A percentile compares a stretch with the other conserved stretches of the same genome.
These are phyloP conservation scores for Parazoanthus swiftii DNA, from an alignment of 92 coral and sea anemone species.

Conservation along the genomic window DNA sequence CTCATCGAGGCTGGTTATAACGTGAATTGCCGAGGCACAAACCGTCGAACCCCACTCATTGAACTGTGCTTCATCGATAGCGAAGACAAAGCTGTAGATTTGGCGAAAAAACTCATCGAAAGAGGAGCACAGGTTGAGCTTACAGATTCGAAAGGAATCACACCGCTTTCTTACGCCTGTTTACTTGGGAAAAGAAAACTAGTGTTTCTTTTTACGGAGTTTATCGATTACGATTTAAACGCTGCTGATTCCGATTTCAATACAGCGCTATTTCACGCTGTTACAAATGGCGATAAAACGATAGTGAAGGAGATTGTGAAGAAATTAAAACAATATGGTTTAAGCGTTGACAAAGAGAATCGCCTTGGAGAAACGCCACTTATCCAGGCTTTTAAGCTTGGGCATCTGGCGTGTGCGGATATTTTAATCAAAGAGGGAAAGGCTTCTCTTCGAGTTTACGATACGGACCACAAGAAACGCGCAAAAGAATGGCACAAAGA, in stretches of 20 bases:
- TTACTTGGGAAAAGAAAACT: conserved; percentile 62
- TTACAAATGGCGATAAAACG: conserved; percentile 68
- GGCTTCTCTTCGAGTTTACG: conserved; percentile 67
- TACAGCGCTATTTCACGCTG: conserved; percentile 81
- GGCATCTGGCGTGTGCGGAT: conserved; percentile 64
- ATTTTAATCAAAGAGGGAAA: conserved; percentile 64
- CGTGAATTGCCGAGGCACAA: conserved; percentile 61
- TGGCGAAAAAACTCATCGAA: conserved; percentile 69
- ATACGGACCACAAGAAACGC: conserved; percentile 55
- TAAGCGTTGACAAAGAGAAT: conserved; percentile 68
- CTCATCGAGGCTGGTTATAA: conserved; percentile 72
- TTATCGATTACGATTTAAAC: conserved; percentile 76
- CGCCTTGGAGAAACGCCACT: conserved; percentile 76
- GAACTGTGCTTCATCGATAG: conserved; percentile 82
- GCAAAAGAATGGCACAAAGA: conserved; percentile 70
- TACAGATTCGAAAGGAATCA: conserved; percentile 66
- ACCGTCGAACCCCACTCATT: conserved; percentile 68
- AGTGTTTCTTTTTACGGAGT: conserved; percentile 56
- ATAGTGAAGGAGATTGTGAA: conserved; percentile 67
- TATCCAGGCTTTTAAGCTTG: conserved; percentile 68
- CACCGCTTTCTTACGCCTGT: conserved; percentile 74
- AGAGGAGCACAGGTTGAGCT: conserved; percentile 69
- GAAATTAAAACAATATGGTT: conserved; percentile 61
- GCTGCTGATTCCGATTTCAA: conserved; percentile 65
- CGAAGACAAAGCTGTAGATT: conserved; percentile 60